Base-by-base conservation (phyloP, 2,888 invertebrate genomes). In the Flexamia atlantica region DNA sequence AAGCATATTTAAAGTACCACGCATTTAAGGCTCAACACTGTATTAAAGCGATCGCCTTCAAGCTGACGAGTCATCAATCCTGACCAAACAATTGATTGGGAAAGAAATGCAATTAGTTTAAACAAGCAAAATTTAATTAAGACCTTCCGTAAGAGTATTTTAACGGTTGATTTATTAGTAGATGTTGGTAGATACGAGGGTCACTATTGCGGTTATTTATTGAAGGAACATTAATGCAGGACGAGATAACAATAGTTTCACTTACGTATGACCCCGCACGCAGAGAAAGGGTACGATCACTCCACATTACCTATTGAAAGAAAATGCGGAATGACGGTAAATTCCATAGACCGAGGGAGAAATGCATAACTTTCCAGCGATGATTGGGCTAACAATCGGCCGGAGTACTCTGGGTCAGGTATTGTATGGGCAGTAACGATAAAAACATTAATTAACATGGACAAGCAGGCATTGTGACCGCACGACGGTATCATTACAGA, bases 381-480 rank as follows among this genome's bases (percentile, higher is more conserved):
- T 12, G 23, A 40, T 40, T 36, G 28, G 25, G 36, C 10, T 36
- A 70, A 70, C 70, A 70, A 36, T 36, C 70, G 68, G 12, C 1
- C 30, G 40, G 20, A 32, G 60, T 20, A 20, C 20, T 17, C 17
- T 53, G 12, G 70, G 70, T 70, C 70, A 40, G 70, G 14, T 23
- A 70, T 70, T 70, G 70, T 70, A 40, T 40, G 36, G 70, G 70
- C 70, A 40, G 70, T 70, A 70, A 23, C 17, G 70, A 40, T 70
- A 70, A 70, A 70, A 70, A 70, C 70, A 70, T 70, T 70, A 70
- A 70, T 70, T 70, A 70, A 40, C 70, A 40, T 70, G 40, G 17
- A 20, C 36, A 20, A 40, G 10, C n/a, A 23, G 32, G 40, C 12
- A 70, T 70, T 70, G 70, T 70, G 70, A 70, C 9, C 40, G 70